phyloP scores from a whole-genome alignment of 2,888 invertebrate species.

The Cheilosia vernalis region DNA sequence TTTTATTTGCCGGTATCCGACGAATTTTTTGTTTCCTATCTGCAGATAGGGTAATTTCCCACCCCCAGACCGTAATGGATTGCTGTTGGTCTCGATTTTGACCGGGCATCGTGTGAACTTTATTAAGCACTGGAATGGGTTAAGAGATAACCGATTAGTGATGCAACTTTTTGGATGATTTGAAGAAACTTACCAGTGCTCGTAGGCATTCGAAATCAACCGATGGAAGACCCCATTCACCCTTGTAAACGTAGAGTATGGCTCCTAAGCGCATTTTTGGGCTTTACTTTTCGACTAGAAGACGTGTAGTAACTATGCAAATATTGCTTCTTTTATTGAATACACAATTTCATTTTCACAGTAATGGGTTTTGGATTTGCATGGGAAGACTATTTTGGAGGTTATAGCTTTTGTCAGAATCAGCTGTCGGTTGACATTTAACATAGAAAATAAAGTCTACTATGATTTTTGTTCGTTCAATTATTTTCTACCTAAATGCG shows the following conservation, averaged over 20 bases:
- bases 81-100: conserved; percentile 87
- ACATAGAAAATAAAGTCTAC: conserved; percentile 4
- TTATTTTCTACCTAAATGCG: background rate
- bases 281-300: conserved; percentile 2
- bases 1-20: conserved; percentile 88
- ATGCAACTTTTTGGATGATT: conserved; percentile 48
- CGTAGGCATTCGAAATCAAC: conserved; percentile 92
- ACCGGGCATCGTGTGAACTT: conserved; percentile 92
- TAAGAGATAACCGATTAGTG: conserved; percentile 75
- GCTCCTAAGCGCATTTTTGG: conserved; percentile 80
- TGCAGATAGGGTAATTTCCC: conserved; percentile 89
- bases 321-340: conserved; percentile 29
- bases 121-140: conserved; percentile 85
- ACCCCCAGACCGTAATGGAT: conserved; percentile 90
- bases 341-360: conserved; percentile 56
- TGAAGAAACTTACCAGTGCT: conserved; percentile 86
- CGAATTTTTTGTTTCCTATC: conserved; percentile 84
- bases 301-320: conserved; percentile 16
- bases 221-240: conserved; percentile 94
- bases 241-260: conserved; percentile 91
- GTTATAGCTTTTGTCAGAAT: conserved; percentile 62
- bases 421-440: conserved; percentile 47
- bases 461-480: background rate
- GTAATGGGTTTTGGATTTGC: conserved; percentile 44
- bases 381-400: conserved; percentile 47